phyloP scores from a whole-genome alignment of 2,888 invertebrate species.

The Molanna angustata region DNA sequence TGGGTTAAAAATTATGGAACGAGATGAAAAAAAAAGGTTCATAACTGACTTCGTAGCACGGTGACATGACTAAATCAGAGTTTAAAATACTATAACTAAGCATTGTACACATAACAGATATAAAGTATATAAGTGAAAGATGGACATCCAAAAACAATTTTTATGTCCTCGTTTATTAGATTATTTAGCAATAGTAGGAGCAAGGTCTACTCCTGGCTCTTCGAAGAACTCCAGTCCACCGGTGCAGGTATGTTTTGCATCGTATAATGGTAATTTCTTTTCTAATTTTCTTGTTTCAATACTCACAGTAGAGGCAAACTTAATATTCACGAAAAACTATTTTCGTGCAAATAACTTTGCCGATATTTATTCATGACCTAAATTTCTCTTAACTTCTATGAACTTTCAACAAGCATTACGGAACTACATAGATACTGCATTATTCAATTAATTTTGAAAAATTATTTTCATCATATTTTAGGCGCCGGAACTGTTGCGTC shows the following conservation, averaged over 20 bases:
- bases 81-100: not conserved
- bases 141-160: constrained; percentile 70
- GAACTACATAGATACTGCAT: too few species aligned
- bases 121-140: constrained; percentile 32
- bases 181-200: constrained; percentile 96
- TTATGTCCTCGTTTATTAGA: constrained; percentile 88
- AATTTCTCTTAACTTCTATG: too few species aligned
- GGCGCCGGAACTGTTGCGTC: constrained; percentile 90
- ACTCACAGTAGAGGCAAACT: too few species aligned
- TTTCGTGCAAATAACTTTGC: too few species aligned
- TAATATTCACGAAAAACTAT: too few species aligned
- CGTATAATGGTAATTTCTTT: too few species aligned
- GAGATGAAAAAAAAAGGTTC: constrained; percentile 3
- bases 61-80: constrained; percentile 14
- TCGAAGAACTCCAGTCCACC: constrained; percentile 68
- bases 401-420: too few species aligned
- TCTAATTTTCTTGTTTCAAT: too few species aligned
- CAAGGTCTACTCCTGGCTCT: constrained; percentile 65
- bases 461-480: too few species aligned
- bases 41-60: constrained; percentile 1
- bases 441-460: too few species aligned
- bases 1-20: not conserved
- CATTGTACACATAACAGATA: constrained; percentile 6
- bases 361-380: too few species aligned
- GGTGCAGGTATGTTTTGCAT: constrained; percentile 72